Percentiles rank a stretch among this genome's conserved stretches.
Evolutionary conservation across 2,888 invertebrate genomes (phyloP).

Genomic region (Actias luna): DNA sequence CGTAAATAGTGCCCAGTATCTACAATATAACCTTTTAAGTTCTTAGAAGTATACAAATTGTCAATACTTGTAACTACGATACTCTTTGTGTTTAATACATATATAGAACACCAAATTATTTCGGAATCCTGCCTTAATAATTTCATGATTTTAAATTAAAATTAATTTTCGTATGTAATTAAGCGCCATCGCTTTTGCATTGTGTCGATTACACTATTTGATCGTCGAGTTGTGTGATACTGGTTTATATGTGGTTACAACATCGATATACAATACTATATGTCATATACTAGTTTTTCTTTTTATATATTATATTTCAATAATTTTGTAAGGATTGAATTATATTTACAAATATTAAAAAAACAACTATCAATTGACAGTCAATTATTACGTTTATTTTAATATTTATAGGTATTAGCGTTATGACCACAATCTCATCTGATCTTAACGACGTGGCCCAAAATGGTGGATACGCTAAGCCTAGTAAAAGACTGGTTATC

Average conservation of each 20-base stretch:
- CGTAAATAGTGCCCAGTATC: too few species aligned
- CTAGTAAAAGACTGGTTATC: too few species aligned
- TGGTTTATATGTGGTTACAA: slow-evolving; percentile 39
- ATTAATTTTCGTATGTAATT: not conserved
- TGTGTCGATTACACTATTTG: slow-evolving; percentile 39
- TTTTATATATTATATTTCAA: slow-evolving; percentile 30
- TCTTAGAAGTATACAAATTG: too few species aligned
- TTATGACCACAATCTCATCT: too few species aligned
- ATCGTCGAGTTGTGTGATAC: slow-evolving; percentile 58
- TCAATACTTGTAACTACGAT: too few species aligned
- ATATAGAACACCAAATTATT: not conserved
- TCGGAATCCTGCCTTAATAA: not conserved
- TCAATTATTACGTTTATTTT: not conserved
- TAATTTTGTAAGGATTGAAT: not conserved
- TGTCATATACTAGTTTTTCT: slow-evolving; percentile 35
- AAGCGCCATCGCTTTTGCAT: slow-evolving; percentile 30
- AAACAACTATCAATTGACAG: not conserved
- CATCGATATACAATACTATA: too few species aligned
- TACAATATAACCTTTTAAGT: too few species aligned
- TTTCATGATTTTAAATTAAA: not conserved
- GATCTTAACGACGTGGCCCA: too few species aligned
- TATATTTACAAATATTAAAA: slow-evolving; percentile 3
- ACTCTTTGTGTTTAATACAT: too few species aligned
- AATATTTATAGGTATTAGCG: too few species aligned
- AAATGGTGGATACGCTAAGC: too few species aligned